These are phyloP conservation scores for Hormiphora californensis DNA, from an alignment of 37 sponge, comb jelly and placozoan genomes.

Conservation along the genomic window DNA sequence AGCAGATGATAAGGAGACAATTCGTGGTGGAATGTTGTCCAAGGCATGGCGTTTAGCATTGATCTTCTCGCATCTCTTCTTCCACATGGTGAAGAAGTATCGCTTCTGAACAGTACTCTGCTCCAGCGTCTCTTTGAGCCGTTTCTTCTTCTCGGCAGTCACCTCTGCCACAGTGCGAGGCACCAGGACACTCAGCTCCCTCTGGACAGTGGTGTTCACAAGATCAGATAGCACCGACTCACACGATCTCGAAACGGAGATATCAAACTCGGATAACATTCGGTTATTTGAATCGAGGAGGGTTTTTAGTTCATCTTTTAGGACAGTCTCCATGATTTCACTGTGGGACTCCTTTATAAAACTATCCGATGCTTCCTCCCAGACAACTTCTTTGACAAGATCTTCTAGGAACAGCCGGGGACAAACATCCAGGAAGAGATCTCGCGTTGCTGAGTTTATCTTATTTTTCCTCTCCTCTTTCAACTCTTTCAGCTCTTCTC, in stretches of 20 bases:
- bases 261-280: neutral
- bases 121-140: neutral
- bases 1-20: neutral
- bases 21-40: conserved; percentile 27
- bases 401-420: neutral
- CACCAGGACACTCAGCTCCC: neutral
- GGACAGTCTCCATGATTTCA: neutral
- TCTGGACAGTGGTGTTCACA: neutral
- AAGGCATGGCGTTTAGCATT: neutral
- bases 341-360: neutral
- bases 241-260: neutral
- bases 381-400: neutral
- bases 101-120: neutral
- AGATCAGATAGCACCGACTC: neutral
- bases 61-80: neutral
- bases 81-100: conserved; percentile 1
- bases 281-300: neutral
- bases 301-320: neutral
- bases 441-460: neutral
- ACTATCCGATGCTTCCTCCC: neutral
- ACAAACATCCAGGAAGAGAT: neutral
- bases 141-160: neutral
- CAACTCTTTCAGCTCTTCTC: neutral
- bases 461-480: neutral
- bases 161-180: neutral